A percentile compares a stretch with the other conserved stretches of the same genome.
Evolutionary conservation across 2,888 invertebrate species (phyloP).

Genomic region (Alloscopus bannaensis): DNA sequence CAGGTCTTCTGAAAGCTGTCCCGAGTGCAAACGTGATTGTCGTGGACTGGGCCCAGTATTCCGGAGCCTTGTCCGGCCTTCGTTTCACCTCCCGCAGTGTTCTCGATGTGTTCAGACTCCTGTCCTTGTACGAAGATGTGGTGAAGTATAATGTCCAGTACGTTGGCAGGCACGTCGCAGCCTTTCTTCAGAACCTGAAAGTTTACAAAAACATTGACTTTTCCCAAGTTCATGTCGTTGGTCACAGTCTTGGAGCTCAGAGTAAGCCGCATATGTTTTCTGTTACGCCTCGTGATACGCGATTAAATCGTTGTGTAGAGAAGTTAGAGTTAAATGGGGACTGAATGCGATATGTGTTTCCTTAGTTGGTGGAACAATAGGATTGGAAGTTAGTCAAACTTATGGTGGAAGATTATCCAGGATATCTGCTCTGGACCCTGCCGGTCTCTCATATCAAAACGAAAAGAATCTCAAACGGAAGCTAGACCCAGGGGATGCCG

Average conservation of each 20-base stretch:
- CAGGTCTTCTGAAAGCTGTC: background rate
- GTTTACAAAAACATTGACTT: background rate
- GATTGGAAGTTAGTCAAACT: background rate
- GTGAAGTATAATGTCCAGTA: slow-evolving; percentile 3
- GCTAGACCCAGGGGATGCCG: background rate
- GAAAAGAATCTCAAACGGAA: background rate
- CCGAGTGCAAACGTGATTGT: slow-evolving; percentile 18
- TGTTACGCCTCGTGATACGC: too few relatives aligned
- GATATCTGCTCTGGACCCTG: background rate
- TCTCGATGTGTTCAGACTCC: background rate
- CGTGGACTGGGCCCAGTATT: slow-evolving; percentile 32
- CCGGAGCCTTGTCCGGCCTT: slow-evolving; percentile 4
- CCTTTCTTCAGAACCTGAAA: background rate
- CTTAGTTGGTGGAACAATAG: background rate
- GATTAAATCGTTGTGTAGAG: too few relatives aligned
- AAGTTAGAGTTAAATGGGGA: too few relatives aligned
- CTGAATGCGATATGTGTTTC: background rate
- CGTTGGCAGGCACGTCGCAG: slow-evolving; percentile 18
- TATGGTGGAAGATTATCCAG: background rate
- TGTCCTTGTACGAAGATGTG: background rate
- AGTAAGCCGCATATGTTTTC: slow-evolving; percentile 14
- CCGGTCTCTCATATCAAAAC: background rate
- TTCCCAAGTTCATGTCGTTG: slow-evolving; percentile 24
- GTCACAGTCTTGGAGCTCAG: slow-evolving; percentile 33
- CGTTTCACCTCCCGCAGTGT: background rate